These are phyloP conservation scores for Microcebus tavaratra DNA, from an alignment of 2,113 vertebrate species.

Conservation along the genomic window DNA sequence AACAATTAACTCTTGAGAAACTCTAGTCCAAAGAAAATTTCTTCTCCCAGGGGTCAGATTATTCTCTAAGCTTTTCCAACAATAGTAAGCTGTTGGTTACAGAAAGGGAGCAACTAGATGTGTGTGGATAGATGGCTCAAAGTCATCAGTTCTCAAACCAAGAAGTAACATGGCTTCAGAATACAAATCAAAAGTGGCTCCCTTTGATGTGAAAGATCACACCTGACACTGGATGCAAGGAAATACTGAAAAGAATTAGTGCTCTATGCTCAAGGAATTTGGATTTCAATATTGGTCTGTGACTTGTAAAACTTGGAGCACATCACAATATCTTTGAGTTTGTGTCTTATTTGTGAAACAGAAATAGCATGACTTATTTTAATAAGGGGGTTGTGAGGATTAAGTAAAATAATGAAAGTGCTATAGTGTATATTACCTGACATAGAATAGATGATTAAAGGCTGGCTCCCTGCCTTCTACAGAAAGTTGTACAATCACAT, in stretches of 20 bases:
- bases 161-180: not conserved
- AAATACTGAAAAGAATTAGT: not conserved
- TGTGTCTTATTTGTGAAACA: not conserved
- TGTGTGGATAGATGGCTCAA: not conserved
- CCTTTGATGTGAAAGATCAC: not conserved
- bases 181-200: not conserved
- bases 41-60: not conserved
- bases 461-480: not conserved
- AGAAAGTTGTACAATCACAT: not conserved
- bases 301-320: not conserved
- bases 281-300: not conserved
- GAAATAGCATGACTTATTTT: conserved; percentile 4
- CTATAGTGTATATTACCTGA: not conserved
- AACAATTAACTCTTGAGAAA: not conserved
- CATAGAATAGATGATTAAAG: not conserved
- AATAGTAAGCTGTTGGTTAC: not conserved
- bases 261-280: not conserved
- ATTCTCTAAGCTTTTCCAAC: not conserved
- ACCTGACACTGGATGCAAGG: not conserved
- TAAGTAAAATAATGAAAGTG: not conserved
- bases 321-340: not conserved
- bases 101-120: not conserved
- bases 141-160: not conserved
- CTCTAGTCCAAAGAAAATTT: not conserved
- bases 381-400: not conserved